Percentiles rank a stretch among this genome's conserved stretches.
Conservation (phyloP, 2,888 invertebrate genomes). For the Drosophila cognata region DNA sequence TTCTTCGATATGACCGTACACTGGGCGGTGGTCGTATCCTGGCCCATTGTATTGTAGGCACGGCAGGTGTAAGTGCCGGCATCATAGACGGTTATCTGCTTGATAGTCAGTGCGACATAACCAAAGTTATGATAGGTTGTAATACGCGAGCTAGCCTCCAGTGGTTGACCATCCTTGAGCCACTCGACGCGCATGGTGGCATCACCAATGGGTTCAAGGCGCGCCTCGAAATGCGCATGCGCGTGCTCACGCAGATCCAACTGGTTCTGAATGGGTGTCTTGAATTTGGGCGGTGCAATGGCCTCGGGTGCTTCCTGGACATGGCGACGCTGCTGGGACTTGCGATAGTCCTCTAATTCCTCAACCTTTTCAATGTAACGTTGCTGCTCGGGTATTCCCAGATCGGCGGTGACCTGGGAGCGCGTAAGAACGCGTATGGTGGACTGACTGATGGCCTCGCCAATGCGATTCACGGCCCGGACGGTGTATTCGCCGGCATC, state of each 20-base stretch:
- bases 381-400: constrained; percentile 95
- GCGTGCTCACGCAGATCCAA: constrained; percentile 95
- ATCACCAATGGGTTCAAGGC: constrained; percentile 96
- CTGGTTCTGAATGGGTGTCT: constrained; percentile 95
- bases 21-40: constrained; percentile 93
- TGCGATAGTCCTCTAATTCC: constrained; percentile 95
- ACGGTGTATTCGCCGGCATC: constrained; percentile 98
- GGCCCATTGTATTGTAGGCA: constrained; percentile 94
- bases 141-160: constrained; percentile 96
- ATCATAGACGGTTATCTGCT: constrained; percentile 95
- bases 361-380: constrained; percentile 96
- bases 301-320: constrained; percentile 93
- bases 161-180: constrained; percentile 95
- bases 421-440: constrained; percentile 91
- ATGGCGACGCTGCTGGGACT: constrained; percentile 90
- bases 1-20: constrained; percentile 93
- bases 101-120: constrained; percentile 97
- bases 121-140: constrained; percentile 97
- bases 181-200: constrained; percentile 95
- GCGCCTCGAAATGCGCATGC: constrained; percentile 97
- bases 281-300: constrained; percentile 93
- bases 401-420: constrained; percentile 93
- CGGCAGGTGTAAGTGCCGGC: constrained; percentile 95
- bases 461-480: constrained; percentile 95
- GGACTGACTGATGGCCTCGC: constrained; percentile 95